Base-by-base conservation (phyloP, 2,113 vertebrate genomes). In the Todiramphus chloris region DNA sequence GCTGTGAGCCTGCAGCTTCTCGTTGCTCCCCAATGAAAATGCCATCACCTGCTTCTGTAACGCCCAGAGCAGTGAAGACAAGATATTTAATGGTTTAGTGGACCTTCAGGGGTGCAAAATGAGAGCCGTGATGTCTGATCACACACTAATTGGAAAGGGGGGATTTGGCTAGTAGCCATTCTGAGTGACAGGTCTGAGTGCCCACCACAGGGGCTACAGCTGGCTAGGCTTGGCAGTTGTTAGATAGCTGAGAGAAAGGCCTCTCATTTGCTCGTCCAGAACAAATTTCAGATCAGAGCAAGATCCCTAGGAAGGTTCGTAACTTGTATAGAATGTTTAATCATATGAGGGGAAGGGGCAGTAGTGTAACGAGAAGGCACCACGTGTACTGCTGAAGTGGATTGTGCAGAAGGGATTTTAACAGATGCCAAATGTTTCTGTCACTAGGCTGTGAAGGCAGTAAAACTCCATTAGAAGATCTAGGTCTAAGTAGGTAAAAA, bases 1-100 rank as follows among this genome's bases (percentile, higher is more conserved):
- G 55, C 68, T 88, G 53, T 90, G 44, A 85, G 75, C 50, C 70
- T 83, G 85, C 70, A 95, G 44, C 63, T 87, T 94, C 46, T 93
- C 30, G 10, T 18, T 56, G 53, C 37, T 75, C 35, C 70, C 33
- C 73, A 27, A 0, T 74, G 59, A 66, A 79, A 69, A 66, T 37
- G 67, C 17, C 41, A 55, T 90, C 51, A 58, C 11, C 59, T 1
- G 5, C 63, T 77, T 80, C 50, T 86, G 17, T 70, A 53, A 66
- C 27, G 13, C 37, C 8, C 23, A 11, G 50, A 62, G 76, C 21
- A 73, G 43, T 73, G 53, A 76, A 90, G 37, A 16, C 44, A 73
- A 66, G 59, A 16, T 79, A 44, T 12, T 16, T 66, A 21, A 20
- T 6, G 16, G 37, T 74, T 88, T 83, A 14, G 62, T 86, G 43